phyloP scores from a whole-genome alignment of 1,140 invertebrate genomes.

The Gonioctena quinquepunctata region DNA sequence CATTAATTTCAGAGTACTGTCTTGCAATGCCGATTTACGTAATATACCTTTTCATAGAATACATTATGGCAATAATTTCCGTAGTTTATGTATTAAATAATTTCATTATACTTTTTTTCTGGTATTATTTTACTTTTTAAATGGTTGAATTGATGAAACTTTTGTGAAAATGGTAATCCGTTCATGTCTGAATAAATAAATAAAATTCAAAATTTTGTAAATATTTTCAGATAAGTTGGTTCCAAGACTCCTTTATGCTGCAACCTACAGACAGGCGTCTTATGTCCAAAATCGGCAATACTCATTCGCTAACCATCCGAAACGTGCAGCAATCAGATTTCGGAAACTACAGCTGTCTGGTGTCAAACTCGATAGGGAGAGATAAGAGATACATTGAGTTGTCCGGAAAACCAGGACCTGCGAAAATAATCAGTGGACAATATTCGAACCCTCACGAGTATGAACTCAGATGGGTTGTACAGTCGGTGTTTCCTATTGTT shows the following conservation, averaged over 20 bases:
- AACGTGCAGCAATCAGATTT: conserved; percentile 59
- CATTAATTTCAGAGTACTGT: no score
- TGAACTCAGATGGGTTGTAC: conserved; percentile 65
- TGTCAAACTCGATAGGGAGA: conserved; percentile 70
- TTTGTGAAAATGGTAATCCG: neutral
- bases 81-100: no score
- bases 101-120: no score
- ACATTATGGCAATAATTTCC: conserved; percentile 1
- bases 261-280: conserved; percentile 57
- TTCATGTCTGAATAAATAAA: no score
- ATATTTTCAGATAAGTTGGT: conserved; percentile 54
- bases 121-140: no score
- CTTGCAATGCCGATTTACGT: no score
- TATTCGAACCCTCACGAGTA: conserved; percentile 64
- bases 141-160: no score
- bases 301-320: conserved; percentile 56
- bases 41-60: no score
- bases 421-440: conserved; percentile 64
- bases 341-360: conserved; percentile 68
- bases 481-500: conserved; percentile 67
- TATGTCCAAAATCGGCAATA: conserved; percentile 57
- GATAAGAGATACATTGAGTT: conserved; percentile 69
- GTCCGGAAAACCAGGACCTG: conserved; percentile 68
- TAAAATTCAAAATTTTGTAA: neutral
- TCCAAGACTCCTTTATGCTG: conserved; percentile 58